phyloP scores from a whole-genome alignment of 2,888 invertebrate genomes.

The Byasa hedistus region DNA sequence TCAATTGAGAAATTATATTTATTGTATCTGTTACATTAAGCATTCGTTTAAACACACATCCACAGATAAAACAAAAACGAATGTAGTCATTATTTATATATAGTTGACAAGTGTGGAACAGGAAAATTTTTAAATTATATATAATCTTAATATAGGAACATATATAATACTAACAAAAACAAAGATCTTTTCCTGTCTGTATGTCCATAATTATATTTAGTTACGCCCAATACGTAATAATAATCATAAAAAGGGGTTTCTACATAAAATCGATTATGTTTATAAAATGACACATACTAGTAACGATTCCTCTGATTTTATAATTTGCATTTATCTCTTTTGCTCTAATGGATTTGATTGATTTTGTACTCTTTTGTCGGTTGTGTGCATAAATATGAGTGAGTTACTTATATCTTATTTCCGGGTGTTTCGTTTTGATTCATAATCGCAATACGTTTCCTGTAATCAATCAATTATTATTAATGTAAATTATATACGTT shows the following conservation, averaged over 20 bases:
- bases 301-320: slow-evolving; percentile 8
- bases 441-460: slow-evolving; percentile 6
- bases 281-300: neutral
- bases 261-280: neutral
- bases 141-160: neutral
- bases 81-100: neutral
- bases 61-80: neutral
- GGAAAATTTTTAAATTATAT: neutral
- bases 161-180: neutral
- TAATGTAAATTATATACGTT: neutral
- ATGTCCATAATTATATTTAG: neutral
- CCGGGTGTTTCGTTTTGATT: slow-evolving; percentile 17
- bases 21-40: neutral
- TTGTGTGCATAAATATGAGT: neutral
- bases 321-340: slow-evolving; percentile 4
- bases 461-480: slow-evolving; percentile 15
- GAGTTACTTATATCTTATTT: slow-evolving; percentile 5
- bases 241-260: neutral
- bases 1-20: too few species aligned
- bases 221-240: too few species aligned
- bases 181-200: neutral
- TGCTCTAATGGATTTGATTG: neutral
- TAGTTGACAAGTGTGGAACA: neutral
- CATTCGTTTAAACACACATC: neutral
- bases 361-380: slow-evolving; percentile 7